Conservation (phyloP, 2,797 vertebrate genomes). For the Pipistrellus kuhlii region DNA sequence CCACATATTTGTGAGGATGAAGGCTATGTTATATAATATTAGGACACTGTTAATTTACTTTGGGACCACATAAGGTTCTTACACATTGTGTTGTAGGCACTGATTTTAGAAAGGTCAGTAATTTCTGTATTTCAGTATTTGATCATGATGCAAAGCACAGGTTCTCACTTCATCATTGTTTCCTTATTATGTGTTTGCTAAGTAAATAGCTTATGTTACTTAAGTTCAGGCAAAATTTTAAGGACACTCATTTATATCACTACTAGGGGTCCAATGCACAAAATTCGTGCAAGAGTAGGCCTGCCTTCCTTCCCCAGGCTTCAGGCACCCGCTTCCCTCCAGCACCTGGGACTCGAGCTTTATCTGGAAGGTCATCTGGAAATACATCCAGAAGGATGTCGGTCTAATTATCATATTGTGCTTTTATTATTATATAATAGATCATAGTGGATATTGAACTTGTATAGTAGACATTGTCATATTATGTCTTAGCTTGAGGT, state of each 20-base stretch:
- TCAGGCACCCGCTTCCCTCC: no score
- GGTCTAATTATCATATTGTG: no score
- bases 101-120: not conserved
- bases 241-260: not conserved
- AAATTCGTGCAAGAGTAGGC: no score
- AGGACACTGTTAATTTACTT: not conserved
- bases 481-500: not conserved
- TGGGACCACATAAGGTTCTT: not conserved
- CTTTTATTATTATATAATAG: no score
- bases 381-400: no score
- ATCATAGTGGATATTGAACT: not conserved
- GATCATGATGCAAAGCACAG: not conserved
- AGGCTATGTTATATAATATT: not conserved
- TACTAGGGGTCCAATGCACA: no score
- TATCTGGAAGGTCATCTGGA: no score
- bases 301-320: no score
- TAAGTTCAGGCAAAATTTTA: constrained; percentile 1
- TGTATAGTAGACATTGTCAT: not conserved
- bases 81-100: not conserved
- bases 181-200: not conserved
- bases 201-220: constrained; percentile 19
- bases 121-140: not conserved
- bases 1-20: not conserved
- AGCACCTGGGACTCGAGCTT: no score
- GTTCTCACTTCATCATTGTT: not conserved